A percentile compares a stretch with the other conserved stretches of the same genome.
Evolutionary conservation across 2,888 invertebrate species (phyloP).

Genomic region (Drosophila demipolita): DNA sequence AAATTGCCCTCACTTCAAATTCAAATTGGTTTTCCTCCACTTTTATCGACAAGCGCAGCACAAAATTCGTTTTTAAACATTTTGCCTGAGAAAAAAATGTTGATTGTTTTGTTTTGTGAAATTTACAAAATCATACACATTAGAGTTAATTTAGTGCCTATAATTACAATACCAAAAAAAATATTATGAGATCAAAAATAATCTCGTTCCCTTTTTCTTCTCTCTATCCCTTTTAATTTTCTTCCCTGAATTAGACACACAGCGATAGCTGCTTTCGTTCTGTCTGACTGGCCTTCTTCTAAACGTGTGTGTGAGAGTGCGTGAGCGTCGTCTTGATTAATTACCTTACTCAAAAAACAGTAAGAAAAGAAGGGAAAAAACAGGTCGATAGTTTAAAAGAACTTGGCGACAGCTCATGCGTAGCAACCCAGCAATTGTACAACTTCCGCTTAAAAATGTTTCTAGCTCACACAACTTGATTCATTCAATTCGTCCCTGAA

Average conservation of each 20-base stretch:
- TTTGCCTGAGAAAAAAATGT: constrained; percentile 22
- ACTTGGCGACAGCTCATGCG: constrained; percentile 23
- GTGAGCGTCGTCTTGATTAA: constrained; percentile 56
- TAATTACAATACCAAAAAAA: constrained; percentile 49
- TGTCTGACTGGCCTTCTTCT: constrained; percentile 59
- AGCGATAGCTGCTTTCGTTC: constrained; percentile 62
- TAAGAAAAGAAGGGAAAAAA: neutral
- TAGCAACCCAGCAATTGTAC: constrained; percentile 13
- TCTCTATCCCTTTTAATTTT: constrained; percentile 7
- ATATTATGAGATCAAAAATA: constrained; percentile 4
- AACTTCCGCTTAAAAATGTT: constrained; percentile 11
- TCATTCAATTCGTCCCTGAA: constrained; percentile 11
- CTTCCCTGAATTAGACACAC: constrained; percentile 13
- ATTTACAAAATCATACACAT: constrained; percentile 53
- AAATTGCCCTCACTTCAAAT: constrained; percentile 33
- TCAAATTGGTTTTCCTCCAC: constrained; percentile 22
- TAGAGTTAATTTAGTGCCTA: constrained; percentile 63
- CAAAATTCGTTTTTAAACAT: constrained; percentile 51
- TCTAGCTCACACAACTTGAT: constrained; percentile 7
- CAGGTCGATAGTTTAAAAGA: constrained; percentile 36
- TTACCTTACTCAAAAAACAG: constrained; percentile 45
- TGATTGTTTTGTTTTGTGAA: constrained; percentile 19
- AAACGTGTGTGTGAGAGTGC: constrained; percentile 45
- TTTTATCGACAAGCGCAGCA: neutral
- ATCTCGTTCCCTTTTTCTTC: neutral